A percentile compares a stretch with the other conserved stretches of the same genome.
phyloP scores from a whole-genome alignment of 2,797 vertebrate genomes.

The Basileuterus tristriatus region DNA sequence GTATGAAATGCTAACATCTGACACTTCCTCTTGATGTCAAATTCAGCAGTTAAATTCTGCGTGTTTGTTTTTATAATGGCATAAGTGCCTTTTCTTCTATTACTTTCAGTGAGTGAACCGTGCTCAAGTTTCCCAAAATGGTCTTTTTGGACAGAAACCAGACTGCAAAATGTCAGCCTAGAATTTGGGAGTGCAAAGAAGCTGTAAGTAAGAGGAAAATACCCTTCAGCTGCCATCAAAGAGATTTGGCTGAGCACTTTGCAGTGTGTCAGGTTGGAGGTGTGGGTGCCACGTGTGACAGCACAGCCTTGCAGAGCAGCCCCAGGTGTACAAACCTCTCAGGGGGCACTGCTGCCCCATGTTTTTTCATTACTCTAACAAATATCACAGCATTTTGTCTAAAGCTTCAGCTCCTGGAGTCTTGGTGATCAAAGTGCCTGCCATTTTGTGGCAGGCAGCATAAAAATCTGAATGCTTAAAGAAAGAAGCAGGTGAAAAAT shows the following conservation, averaged over 20 bases:
- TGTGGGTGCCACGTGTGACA: background rate
- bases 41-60: background rate
- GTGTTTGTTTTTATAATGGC: background rate
- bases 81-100: background rate
- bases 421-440: background rate
- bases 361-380: background rate
- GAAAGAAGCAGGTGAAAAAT: background rate
- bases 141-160: conserved; percentile 16
- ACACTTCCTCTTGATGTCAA: background rate
- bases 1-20: background rate
- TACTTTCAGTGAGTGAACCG: background rate
- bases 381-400: background rate
- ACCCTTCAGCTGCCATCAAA: background rate
- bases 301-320: background rate
- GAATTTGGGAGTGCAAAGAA: background rate
- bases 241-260: background rate
- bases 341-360: background rate
- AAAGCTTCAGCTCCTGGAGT: background rate
- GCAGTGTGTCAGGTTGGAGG: background rate
- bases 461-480: background rate
- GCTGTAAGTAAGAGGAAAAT: background rate
- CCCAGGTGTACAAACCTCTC: background rate
- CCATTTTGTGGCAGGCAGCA: background rate
- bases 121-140: background rate
- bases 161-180: background rate